phyloP scores from a whole-genome alignment of 2,797 vertebrate species.

The Heterohyrax brucei region DNA sequence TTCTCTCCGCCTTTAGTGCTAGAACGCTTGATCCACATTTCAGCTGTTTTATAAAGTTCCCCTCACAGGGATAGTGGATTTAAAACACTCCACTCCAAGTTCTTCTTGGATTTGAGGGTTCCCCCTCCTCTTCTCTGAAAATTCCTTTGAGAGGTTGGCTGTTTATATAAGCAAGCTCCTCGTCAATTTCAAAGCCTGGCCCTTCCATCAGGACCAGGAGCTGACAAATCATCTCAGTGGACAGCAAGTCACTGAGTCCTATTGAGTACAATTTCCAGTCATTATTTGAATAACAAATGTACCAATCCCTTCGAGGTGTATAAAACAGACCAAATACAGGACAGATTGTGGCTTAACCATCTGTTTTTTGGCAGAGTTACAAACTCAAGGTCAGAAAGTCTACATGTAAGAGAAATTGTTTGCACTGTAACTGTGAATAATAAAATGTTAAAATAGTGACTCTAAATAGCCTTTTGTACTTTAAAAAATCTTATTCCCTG shows the following conservation, averaged over 20 bases:
- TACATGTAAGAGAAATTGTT: too few relatives aligned
- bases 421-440: background rate
- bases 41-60: background rate
- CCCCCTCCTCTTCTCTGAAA: background rate
- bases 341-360: background rate
- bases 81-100: background rate
- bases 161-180: background rate
- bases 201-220: background rate
- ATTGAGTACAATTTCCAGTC: background rate
- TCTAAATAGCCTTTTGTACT: background rate
- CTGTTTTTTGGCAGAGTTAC: background rate
- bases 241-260: too few relatives aligned
- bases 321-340: background rate
- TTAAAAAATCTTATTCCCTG: background rate
- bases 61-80: background rate
- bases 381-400: background rate
- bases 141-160: background rate
- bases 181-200: background rate
- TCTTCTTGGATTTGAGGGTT: background rate
- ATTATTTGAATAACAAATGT: background rate
- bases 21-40: background rate
- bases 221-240: too few relatives aligned
- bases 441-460: background rate
- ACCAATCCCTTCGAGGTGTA: background rate
- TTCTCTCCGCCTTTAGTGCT: background rate